Percentiles rank a stretch among this genome's conserved stretches.
phyloP scores from a whole-genome alignment of 2,888 invertebrate species.

The Chymomyza caudatula region DNA sequence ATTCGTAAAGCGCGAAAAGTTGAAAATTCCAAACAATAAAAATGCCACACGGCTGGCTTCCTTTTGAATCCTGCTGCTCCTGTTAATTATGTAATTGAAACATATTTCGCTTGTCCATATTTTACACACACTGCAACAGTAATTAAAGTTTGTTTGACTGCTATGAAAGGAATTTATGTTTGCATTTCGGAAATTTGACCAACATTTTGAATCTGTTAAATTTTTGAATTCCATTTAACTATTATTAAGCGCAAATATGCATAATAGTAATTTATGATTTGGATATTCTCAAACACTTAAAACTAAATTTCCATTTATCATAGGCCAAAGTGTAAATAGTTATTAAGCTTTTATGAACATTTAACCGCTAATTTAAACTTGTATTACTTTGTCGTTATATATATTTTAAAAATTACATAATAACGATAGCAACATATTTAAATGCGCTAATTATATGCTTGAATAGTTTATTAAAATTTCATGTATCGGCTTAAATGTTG shows the following conservation, averaged over 20 bases:
- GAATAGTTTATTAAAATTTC: neutral
- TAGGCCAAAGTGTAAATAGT: neutral
- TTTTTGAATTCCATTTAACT: neutral
- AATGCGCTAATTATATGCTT: neutral
- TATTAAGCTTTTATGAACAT: neutral
- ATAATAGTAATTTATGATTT: neutral
- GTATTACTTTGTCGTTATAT: neutral
- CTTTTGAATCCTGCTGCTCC: conserved; percentile 3
- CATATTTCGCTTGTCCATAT: neutral
- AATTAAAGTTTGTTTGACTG: neutral
- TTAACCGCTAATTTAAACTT: neutral
- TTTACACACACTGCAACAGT: neutral
- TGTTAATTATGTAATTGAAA: conserved; percentile 47
- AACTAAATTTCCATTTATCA: neutral
- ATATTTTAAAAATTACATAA: neutral
- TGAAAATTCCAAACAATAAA: conserved; percentile 23
- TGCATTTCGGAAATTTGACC: neutral
- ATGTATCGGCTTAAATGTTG: too few species aligned
- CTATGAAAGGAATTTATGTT: too few species aligned
- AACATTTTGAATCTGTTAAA: neutral
- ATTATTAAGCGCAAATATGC: neutral
- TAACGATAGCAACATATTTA: neutral
- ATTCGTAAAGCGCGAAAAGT: conserved; percentile 1
- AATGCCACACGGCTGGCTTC: conserved; percentile 9
- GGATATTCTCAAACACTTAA: neutral